Evolutionary conservation across 2,888 invertebrate species (phyloP), one percentile per base, ranked within the genome.

Genomic region (Acronicta alni): DNA sequence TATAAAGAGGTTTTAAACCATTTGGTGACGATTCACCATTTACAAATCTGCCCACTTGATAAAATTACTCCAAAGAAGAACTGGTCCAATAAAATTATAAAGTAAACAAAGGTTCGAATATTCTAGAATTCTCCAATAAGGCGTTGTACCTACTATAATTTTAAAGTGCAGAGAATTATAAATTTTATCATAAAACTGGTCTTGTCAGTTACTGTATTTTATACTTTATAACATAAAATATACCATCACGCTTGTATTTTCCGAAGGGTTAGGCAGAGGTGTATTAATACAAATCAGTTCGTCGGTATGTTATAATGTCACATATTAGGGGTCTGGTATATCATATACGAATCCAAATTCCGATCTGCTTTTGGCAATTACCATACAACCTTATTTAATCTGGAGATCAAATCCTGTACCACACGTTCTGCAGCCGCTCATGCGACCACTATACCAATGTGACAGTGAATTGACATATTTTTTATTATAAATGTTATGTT

Each of bases 31-130:
- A 35, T 15, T 12, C 42, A 44, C 38, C 18, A 56, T 64, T 62
- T 42, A 30, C 12, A 42, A 23, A n/a, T 55, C 52, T 53, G 7
- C 68, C 67, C 61, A 68, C 67, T 41, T 30, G n/a, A 8, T 67
- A 71, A 67, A 54, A 10, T 16, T 14, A 39, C 12, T 12, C 6
- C n/a, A 17, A 20, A 26, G 5, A 37, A 10, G 1, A 67, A 48
- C 38, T 42, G 30, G 55, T 55, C 52, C 45, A 72, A 49, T 60
- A 49, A 42, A 72, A 44, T 51, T 52, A n/a, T 18, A 10, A 32
- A 16, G 16, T 54, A 57, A 63, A 43, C 52, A 65, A 65, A 58
- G 5, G 10, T 12, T 17, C 30, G 7, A 17, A 2, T 6, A 12
- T 52, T 64, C 32, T 39, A 41, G 44, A 53, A 35, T 16, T 26